Percentiles rank a stretch among this genome's conserved stretches.
phyloP scores from a whole-genome alignment of 1,140 invertebrate genomes.

The Aphidius gifuensis region DNA sequence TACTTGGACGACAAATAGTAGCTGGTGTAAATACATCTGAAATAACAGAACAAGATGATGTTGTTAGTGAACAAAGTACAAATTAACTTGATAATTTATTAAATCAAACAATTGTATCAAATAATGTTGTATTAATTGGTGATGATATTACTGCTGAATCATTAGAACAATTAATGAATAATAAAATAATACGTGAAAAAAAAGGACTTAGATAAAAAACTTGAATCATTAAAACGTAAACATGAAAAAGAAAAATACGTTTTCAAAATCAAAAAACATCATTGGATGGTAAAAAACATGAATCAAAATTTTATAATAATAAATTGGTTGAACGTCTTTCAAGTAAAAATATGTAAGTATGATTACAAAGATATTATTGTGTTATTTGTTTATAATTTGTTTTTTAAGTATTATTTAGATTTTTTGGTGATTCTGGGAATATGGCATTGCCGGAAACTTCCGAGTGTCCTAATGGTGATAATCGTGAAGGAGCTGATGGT shows the following conservation, averaged over 20 bases:
- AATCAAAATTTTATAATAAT: conserved; percentile 69
- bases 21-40: conserved; percentile 43
- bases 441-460: conserved; percentile 36
- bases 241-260: conserved; percentile 58
- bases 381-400: conserved; percentile 19
- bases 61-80: conserved; percentile 28
- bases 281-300: conserved; percentile 60
- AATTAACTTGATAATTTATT: conserved; percentile 35
- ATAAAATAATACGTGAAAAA: conserved; percentile 80
- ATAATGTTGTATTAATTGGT: conserved; percentile 42
- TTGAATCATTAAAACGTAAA: conserved; percentile 44
- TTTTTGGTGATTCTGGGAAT: conserved; percentile 40
- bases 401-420: conserved; percentile 45
- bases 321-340: conserved; percentile 76
- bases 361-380: conserved; percentile 9
- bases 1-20: conserved; percentile 45
- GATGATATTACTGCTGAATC: conserved; percentile 72
- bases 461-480: conserved; percentile 48
- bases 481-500: conserved; percentile 50
- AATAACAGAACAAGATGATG: conserved; percentile 45
- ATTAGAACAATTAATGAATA: conserved; percentile 75
- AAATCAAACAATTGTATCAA: conserved; percentile 47
- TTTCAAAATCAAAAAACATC: conserved; percentile 60
- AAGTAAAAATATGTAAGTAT: conserved; percentile 77
- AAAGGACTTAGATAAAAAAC: conserved; percentile 82